Conservation (phyloP, 2,888 invertebrate species). For the Agrochola circellaris region DNA sequence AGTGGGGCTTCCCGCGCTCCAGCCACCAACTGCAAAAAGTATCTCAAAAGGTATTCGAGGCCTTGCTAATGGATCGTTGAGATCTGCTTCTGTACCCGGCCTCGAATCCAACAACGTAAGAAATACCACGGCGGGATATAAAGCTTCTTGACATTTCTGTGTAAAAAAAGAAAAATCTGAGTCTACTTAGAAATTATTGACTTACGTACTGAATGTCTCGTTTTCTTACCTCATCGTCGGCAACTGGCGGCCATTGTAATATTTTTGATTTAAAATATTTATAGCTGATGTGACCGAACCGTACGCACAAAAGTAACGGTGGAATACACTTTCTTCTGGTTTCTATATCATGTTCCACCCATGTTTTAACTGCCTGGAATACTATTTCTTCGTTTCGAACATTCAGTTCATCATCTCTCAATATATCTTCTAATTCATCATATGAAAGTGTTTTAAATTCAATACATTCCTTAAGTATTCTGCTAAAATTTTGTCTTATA, state of each 20-base stretch:
- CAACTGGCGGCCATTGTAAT: constrained; percentile 89
- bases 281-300: constrained; percentile 92
- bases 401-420: constrained; percentile 93
- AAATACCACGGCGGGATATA: constrained; percentile 90
- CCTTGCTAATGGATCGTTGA: constrained; percentile 91
- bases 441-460: constrained; percentile 92
- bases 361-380: constrained; percentile 93
- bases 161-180: constrained; percentile 48
- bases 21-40: constrained; percentile 96
- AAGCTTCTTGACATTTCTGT: constrained; percentile 90
- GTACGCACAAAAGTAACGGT: constrained; percentile 91
- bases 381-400: constrained; percentile 93
- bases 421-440: constrained; percentile 92
- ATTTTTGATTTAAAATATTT: constrained; percentile 91
- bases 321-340: constrained; percentile 90
- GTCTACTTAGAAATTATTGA: constrained; percentile 19
- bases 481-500: constrained; percentile 91
- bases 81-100: constrained; percentile 87
- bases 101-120: constrained; percentile 88
- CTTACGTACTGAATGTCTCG: neutral
- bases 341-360: constrained; percentile 92
- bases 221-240: constrained; percentile 86
- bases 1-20: constrained; percentile 96
- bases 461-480: constrained; percentile 91
- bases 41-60: constrained; percentile 95